Evolutionary conservation across 2,888 invertebrate genomes (phyloP), one percentile per base, ranked within the genome.

Genomic region (Actias luna): DNA sequence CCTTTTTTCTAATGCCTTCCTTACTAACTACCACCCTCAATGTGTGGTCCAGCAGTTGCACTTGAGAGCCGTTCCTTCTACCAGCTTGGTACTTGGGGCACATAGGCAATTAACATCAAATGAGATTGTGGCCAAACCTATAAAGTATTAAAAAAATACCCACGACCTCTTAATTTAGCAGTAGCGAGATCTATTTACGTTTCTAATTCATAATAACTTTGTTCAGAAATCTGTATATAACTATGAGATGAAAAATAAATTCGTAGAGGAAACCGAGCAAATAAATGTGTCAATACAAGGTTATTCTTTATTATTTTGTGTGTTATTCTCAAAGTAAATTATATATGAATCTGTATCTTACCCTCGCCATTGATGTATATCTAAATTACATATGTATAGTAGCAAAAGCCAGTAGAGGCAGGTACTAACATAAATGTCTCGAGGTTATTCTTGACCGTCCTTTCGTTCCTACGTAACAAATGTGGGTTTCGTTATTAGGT

Each of bases 401-500:
- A 22, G 46, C 18, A 22, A 10, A 46, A 46, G 46, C 8, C 46
- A 46, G 25, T 12, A 25, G 18, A 55, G 29, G 55, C 55, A 55
- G 29, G 55, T 29, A 55, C 55, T 29, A 29, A 55, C 55, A 29
- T 55, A 55, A 29, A 29, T 55, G 55, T 55, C 55, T 29, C 29
- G 55, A 55, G 14, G 55, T 55, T 55, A 55, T 55, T 55, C 55
- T 55, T 55, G 29, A 29, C 55, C 55, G 55, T 29, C 29, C n/a
- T 55, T 55, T 55, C 55, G 55, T 55, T 55, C 29, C 55, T 55
- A 55, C n/a, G 55, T 55, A 55, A 55, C 55, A 55, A 55, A 55
- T 55, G 55, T 55, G 55, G 55, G 55, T 55, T 55, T 29, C 55
- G 55, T 55, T 55, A 55, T 55, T 55, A 55, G 55, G 55, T 55